Evolutionary conservation across 2,888 invertebrate genomes (phyloP), one percentile per base, ranked within the genome.

Genomic region (Eustalomyia histrio): DNA sequence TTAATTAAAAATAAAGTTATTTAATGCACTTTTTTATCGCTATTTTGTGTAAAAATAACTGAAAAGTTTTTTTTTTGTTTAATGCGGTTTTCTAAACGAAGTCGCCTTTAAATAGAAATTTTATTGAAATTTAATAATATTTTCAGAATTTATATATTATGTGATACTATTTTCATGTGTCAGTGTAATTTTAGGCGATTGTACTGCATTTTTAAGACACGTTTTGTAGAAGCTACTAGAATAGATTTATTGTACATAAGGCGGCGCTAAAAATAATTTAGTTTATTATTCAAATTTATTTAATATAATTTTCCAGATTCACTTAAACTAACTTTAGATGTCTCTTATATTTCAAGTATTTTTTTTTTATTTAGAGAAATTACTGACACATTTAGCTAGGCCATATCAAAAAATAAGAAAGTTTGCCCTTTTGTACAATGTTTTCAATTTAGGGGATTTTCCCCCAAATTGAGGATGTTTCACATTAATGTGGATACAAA

Each of bases 1-100:
- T 74, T 81, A 78, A 81, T 81, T 81, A 81, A 78, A 78, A 81
- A 39, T 65, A 61, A 65, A 65, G 55, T 71, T 74, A 52, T 78
- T 78, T 76, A 74, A 69, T 73, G 60, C 47, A 76, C 14, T 67
- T 50, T 76, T 61, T 72, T 72, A 72, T 60, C 18, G 65, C 47
- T 35, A 33, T 68, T 71, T 33, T 33, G 39, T 50, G 61, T 55
- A 57, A 53, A 67, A 71, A 61, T 67, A 75, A 57, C 61, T 67
- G 29, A 50, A 75, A 55, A 67, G 35, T 29, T 21, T 33, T 50
- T 29, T 21, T 33, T 50, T 43, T 35, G 10, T 47, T 80, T 58
- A 80, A 65, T 78, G 76, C 76, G 57, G 69, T 17, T 67, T 71
- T 47, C 52, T 5, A 67, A 67, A 18, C 2, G 24, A 67, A 60